phyloP scores from a whole-genome alignment of 2,113 vertebrate genomes.

The Pluvialis apricaria region DNA sequence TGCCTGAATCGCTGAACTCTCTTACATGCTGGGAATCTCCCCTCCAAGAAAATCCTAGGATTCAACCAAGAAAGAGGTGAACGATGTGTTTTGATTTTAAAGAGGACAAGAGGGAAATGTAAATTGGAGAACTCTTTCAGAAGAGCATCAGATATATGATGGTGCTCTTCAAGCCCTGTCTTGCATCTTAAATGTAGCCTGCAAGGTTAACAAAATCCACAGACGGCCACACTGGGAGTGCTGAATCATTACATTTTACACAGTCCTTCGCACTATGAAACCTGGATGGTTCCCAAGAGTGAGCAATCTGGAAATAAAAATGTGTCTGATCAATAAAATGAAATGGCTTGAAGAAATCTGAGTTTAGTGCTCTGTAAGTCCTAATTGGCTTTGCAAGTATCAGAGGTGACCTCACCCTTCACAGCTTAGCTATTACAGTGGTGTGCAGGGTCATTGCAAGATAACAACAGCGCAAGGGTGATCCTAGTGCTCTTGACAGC shows the following conservation, averaged over 20 bases:
- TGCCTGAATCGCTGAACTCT: not conserved
- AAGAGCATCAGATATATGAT: not conserved
- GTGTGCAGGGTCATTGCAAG: not conserved
- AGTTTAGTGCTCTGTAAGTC: not conserved
- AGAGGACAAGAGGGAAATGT: not conserved
- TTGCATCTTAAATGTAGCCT: not conserved
- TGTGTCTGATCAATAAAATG: conserved; percentile 48
- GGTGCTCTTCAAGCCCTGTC: not conserved
- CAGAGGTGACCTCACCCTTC: conserved; percentile 12
- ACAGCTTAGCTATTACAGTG: not conserved
- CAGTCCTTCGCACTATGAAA: conserved; percentile 17
- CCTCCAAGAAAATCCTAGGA: not conserved
- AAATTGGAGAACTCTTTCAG: not conserved
- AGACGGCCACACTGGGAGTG: not conserved
- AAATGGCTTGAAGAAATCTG: conserved; percentile 44
- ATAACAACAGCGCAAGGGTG: not conserved
- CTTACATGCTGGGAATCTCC: not conserved
- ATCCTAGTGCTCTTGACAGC: not conserved
- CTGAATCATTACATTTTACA: conserved; percentile 46
- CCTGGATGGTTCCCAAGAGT: conserved; percentile 40
- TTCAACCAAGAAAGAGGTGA: not conserved
- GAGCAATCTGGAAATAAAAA: conserved; percentile 44
- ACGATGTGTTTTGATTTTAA: not conserved
- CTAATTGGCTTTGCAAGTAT: conserved; percentile 4
- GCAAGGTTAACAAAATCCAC: conserved; percentile 35